Percentiles rank a stretch among this genome's conserved stretches.
phyloP scores from a whole-genome alignment of 2,888 invertebrate species.

The Sinopyrophorus schimmeli region DNA sequence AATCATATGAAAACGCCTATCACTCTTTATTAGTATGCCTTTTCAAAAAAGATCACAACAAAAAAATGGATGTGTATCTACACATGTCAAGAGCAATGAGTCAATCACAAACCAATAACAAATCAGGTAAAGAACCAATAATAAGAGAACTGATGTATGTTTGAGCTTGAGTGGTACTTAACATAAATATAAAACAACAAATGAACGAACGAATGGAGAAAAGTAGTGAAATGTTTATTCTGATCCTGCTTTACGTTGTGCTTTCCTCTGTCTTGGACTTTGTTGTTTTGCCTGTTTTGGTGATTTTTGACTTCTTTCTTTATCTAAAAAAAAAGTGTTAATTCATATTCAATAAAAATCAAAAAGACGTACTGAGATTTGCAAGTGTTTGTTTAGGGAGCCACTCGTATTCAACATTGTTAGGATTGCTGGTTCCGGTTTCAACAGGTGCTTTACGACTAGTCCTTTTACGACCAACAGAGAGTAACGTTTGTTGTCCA shows the following conservation, averaged over 20 bases:
- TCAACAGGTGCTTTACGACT: slow-evolving; percentile 70
- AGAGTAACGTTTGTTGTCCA: slow-evolving; percentile 85
- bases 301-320: slow-evolving; percentile 64
- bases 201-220: slow-evolving; percentile 19
- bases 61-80: slow-evolving; percentile 30
- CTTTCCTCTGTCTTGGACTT: slow-evolving; percentile 78
- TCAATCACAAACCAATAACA: slow-evolving; percentile 23
- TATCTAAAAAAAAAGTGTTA: slow-evolving; percentile 42
- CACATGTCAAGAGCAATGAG: slow-evolving; percentile 23
- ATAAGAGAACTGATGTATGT: slow-evolving; percentile 1
- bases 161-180: slow-evolving; percentile 5
- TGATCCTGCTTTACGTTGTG: slow-evolving; percentile 72
- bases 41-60: slow-evolving; percentile 15
- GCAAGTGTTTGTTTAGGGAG: slow-evolving; percentile 89
- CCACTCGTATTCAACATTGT: slow-evolving; percentile 98
- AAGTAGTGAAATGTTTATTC: slow-evolving; percentile 42
- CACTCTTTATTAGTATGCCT: slow-evolving; percentile 12
- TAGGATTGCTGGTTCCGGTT: slow-evolving; percentile 85
- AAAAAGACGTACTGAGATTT: slow-evolving; percentile 72
- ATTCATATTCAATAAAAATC: not conserved
- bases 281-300: slow-evolving; percentile 66
- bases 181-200: slow-evolving; percentile 30
- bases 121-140: not conserved
- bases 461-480: slow-evolving; percentile 76
- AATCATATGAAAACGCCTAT: no score